Evolutionary conservation across 2,113 vertebrate genomes (phyloP), one percentile per base, ranked within the genome.

Genomic region (Ellobius talpinus): DNA sequence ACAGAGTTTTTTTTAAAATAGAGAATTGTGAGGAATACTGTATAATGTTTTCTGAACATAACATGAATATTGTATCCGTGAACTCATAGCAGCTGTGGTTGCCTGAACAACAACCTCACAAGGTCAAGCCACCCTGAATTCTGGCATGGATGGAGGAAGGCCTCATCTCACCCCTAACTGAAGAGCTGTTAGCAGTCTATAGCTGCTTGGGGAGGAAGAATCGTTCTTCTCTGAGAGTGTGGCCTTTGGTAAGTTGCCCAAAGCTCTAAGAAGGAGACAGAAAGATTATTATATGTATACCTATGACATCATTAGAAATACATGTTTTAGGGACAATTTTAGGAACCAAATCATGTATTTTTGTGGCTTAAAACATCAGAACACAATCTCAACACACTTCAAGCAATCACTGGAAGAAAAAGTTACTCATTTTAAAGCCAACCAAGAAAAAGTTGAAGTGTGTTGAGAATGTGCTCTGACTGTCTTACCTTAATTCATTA

Each of bases 351-450:
- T 79, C 16, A 36, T 63, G 23, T 73, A 58, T 50, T 19, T 82
- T 96, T 93, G 29, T 87, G 55, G 9, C n/a, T 74, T 79, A 94
- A 84, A 45, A 42, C 63, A 23, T 78, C 73, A 93, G 66, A 68
- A 24, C 23, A 42, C 23, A 50, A 61, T 42, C 26, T 85, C 2
- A 17, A 63, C 23, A 65, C 58, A 26, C 19, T 58, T 79, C 68
- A 58, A 58, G 55, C 17, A 58, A 58, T 58, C 55, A 58, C 55
- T 58, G 17, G 17, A 58, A 58, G 55, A 58, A 58, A 58, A 58
- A 58, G 55, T 58, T 58, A 58, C 55, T 58, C 4, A 5, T 58
- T 58, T 58, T 58, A 58, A 58, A 58, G 55, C 55, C 55, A 58
- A 58, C 17, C 55, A 58, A 5, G 55, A 58, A 58, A 58, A 58